Evolutionary conservation across 2,113 vertebrate genomes (phyloP).

Genomic region (Procavia capensis): DNA sequence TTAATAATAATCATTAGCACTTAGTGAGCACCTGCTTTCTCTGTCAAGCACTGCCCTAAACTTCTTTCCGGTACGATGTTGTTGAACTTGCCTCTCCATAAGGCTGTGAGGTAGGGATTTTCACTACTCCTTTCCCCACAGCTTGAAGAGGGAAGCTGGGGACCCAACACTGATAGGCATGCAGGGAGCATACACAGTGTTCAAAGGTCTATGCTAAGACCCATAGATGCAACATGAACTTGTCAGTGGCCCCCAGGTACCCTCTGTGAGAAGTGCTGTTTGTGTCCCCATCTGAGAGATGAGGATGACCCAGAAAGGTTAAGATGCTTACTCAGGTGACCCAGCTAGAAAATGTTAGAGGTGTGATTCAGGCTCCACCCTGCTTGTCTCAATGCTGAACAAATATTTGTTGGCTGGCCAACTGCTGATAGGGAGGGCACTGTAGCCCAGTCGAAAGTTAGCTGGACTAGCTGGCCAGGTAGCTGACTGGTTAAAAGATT

Average conservation of each 20-base stretch:
- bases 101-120: neutral
- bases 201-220: neutral
- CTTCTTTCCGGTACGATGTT: neutral
- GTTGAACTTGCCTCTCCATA: rapidly evolving
- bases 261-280: neutral
- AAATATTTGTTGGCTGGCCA: neutral
- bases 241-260: neutral
- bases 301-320: neutral
- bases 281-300: neutral
- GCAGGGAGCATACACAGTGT: too few species aligned
- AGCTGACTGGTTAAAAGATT: neutral
- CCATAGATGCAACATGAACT: neutral
- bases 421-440: neutral
- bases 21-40: neutral
- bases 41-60: neutral
- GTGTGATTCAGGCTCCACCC: neutral
- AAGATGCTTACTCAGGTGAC: neutral
- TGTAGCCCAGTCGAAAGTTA: neutral
- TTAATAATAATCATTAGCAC: neutral
- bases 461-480: too few species aligned
- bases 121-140: too few species aligned
- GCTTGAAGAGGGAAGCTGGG: neutral
- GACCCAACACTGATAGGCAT: too few species aligned
- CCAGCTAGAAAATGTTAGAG: neutral
- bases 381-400: rapidly evolving